Evolutionary conservation across 2,888 invertebrate species (phyloP).

Genomic region (Patella pellucida): DNA sequence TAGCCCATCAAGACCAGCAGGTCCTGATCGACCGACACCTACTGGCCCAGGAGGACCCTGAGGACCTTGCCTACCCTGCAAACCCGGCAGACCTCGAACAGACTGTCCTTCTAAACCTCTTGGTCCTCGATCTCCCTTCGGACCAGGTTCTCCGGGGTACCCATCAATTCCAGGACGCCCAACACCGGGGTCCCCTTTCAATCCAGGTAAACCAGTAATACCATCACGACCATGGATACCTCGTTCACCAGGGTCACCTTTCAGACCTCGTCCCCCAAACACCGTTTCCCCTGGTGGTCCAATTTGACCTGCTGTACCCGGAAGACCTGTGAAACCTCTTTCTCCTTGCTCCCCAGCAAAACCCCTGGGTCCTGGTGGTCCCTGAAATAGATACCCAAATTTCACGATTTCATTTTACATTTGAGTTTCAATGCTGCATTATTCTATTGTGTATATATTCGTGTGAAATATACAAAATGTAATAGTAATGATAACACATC

Average conservation of each 20-base stretch:
- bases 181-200: conserved; percentile 29
- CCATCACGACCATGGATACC: conserved; percentile 25
- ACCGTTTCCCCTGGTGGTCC: conserved; percentile 19
- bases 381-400: neutral
- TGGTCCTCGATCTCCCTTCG: conserved; percentile 26
- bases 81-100: conserved; percentile 2
- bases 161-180: conserved; percentile 33
- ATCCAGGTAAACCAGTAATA: conserved; percentile 31
- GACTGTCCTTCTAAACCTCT: neutral
- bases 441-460: no score
- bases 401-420: no score
- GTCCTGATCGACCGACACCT: conserved; percentile 41
- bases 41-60: conserved; percentile 39
- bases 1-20: conserved; percentile 44
- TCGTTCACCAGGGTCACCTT: conserved; percentile 13
- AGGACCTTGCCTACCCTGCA: conserved; percentile 19
- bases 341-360: conserved; percentile 14
- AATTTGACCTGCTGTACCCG: conserved; percentile 17
- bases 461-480: no score
- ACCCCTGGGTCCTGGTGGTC: conserved; percentile 6
- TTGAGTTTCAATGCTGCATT: no score
- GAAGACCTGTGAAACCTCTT: conserved; percentile 12
- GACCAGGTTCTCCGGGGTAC: conserved; percentile 26
- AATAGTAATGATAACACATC: no score
- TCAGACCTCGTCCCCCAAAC: neutral